Base-by-base conservation (phyloP, 2,888 invertebrate species). In the Cheilosia impressa region DNA sequence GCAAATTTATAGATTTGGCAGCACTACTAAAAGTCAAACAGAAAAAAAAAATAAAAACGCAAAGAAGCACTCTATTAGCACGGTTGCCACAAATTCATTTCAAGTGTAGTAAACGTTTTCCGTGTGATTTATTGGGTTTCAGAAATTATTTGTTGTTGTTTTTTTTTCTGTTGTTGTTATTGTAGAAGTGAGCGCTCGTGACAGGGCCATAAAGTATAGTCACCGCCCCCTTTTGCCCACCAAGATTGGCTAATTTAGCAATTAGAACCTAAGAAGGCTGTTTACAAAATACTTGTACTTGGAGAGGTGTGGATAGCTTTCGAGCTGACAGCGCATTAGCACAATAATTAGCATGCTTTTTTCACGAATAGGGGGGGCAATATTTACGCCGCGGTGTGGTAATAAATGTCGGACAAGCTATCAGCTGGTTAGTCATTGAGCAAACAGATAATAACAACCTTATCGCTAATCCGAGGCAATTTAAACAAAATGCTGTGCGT, bases 401-500 rank as follows among this genome's bases (percentile, higher is more conserved):
- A 31, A 60, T 52, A 68, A 60, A 52, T 34, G 45, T 69, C 57
- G 7, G 52, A 41, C 58, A 65, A 65, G 52, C 50, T 41, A 69
- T 62, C 53, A 62, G 57, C 19, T 6, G 55, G 58, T 71, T 71
- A 66, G 66, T 66, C 68, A 55, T 43, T 24, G 43, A 45, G 19
- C 53, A 10, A 43, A 60, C 19, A 57, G 79, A 77, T 71, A 82
- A 71, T 71, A 53, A 68, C 53, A 55, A 38, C 71, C 60, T 85
- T 85, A 85, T 85, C 85, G 76, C 72, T 85, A 66, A 76, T 80
- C 55, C 71, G 66, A 71, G 71, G 75, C 71, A 71, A 57, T 76
- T 76, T 66, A 65, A 76, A 76, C 57, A 72, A 58, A 84, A 82
- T 77, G 24, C 17, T 50, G 57, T 22, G 43, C 50, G 52, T 76